phyloP scores from a whole-genome alignment of 2,113 vertebrate species.

The Hassar affinis region DNA sequence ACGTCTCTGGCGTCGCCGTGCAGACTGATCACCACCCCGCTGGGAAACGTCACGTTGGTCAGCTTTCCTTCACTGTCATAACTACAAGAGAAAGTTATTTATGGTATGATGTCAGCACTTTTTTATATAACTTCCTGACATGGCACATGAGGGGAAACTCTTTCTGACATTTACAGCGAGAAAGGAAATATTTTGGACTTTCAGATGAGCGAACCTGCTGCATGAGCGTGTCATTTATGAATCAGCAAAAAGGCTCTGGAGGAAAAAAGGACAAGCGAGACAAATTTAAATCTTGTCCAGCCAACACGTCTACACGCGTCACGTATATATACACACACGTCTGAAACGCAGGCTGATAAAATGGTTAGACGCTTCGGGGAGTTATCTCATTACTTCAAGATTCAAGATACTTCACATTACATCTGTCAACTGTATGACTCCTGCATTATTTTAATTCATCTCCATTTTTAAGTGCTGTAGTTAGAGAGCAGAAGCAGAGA shows the following conservation, averaged over 20 bases:
- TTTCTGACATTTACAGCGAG: background rate
- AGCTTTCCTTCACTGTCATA: slow-evolving; percentile 95
- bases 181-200: background rate
- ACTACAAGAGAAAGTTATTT: slow-evolving; percentile 66
- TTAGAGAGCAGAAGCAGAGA: too few species aligned
- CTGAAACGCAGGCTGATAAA: background rate
- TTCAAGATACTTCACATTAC: background rate
- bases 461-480: too few species aligned
- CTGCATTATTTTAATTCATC: too few species aligned
- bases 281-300: background rate
- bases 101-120: background rate
- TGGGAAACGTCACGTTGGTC: slow-evolving; percentile 95
- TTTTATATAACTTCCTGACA: background rate
- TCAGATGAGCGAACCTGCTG: background rate
- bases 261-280: background rate
- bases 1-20: slow-evolving; percentile 88
- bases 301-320: background rate
- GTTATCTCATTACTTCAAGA: background rate
- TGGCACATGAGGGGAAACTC: background rate
- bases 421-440: background rate
- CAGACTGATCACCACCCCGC: slow-evolving; percentile 90
- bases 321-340: background rate
- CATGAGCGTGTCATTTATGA: background rate
- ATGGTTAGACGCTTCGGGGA: background rate
- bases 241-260: background rate